Base-by-base conservation (phyloP, 2,888 invertebrate species). In the Microdon myrmicae region DNA sequence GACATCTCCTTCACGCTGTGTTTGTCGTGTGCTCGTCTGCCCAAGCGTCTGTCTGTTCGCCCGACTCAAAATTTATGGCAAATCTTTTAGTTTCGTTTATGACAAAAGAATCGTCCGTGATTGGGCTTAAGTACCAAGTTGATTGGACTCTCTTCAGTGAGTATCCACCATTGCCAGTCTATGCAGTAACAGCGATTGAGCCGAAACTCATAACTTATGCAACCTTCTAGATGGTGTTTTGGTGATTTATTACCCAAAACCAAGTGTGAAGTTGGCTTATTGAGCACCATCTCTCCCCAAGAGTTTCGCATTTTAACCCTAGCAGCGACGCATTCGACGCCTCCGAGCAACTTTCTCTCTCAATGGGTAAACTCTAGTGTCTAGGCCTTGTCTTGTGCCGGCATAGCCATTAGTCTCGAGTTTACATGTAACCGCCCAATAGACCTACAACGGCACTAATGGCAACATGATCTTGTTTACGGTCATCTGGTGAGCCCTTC, bases 71-170 rank as follows among this genome's bases (percentile, higher is more conserved):
- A 60, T 60, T 60, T 55, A 60, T 60, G 32, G 60, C 43, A 23
- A 55, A 61, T 64, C 45, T 45, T 41, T 51, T 7, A 23, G 20
- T 38, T 45, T 32, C 44, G 29, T 56, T 56, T 56, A 56, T 45
- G 45, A 35, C 31, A 14, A 41, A 56, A 64, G 45, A 64, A 64
- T 64, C 49, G 29, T 7, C 44, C 41, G 51, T 64, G 61, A 64
- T 64, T 64, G 61, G 61, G 32, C 51, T 41, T 51, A 64, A 64
- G 51, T 49, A 51, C 61, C 49, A 41, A 51, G 56, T 64, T 64
- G 56, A 64, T 64, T 64, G 56, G 61, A 9, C 31, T 35, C 56
- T 51, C 56, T 45, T 51, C 49, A 56, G n/a, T n/a, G 32, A 55
- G 4, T 12, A 29, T 8, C 23, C 37, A 16, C 10, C 3, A 4